These are phyloP conservation scores for Thymelicus acteon DNA, from an alignment of 2,888 invertebrate species.

Conservation along the genomic window DNA sequence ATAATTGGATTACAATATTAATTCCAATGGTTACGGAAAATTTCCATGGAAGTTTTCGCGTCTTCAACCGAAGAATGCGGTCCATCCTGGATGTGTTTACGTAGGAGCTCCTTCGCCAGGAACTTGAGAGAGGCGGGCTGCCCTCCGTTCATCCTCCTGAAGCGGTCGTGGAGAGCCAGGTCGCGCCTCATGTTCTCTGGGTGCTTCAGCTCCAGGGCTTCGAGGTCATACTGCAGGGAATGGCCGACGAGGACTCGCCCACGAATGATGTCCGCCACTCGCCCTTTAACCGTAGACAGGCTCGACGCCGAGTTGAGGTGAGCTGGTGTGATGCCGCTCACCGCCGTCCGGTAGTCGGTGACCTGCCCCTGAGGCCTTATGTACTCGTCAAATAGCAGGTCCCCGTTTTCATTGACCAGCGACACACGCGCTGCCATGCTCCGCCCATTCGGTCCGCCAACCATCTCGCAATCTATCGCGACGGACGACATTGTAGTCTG, in stretches of 20 bases:
- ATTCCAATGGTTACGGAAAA: not conserved
- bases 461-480: constrained; percentile 28
- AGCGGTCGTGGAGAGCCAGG: not conserved
- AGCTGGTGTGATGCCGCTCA: constrained; percentile 1
- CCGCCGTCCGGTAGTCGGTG: not conserved
- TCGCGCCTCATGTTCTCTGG: constrained; percentile 11
- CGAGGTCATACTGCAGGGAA: constrained; percentile 5
- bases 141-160: constrained; percentile 2
- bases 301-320: not conserved
- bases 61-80: constrained; percentile 19
- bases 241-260: constrained; percentile 21
- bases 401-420: constrained; percentile 12
- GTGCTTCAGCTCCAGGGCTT: not conserved
- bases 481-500: not conserved
- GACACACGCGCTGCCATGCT: constrained; percentile 22
- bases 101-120: not conserved
- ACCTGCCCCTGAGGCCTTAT: constrained; percentile 1
- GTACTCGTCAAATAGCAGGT: constrained; percentile 3
- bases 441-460: not conserved
- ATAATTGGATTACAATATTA: no score
- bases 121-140: constrained; percentile 10
- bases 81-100: not conserved
- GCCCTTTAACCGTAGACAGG: not conserved
- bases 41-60: constrained; percentile 19
- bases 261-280: not conserved